Base-by-base conservation (phyloP, 2,888 invertebrate genomes). In the Parnassius smintheus region DNA sequence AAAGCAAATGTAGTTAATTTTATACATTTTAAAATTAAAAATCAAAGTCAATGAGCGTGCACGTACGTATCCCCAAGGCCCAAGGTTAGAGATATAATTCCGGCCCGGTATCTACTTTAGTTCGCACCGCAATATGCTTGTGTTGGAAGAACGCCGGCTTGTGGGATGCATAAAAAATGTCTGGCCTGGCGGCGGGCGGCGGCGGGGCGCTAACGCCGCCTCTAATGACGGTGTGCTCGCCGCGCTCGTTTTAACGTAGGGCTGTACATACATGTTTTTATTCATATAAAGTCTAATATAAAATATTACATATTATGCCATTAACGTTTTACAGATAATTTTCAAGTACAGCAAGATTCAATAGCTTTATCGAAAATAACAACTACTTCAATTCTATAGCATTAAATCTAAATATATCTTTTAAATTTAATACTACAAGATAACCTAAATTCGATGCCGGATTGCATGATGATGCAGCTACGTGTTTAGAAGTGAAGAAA, bases 161-260 rank as follows among this genome's bases (percentile, higher is more conserved):
- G 85, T 78, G 85, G 84, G 81, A 79, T 82, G 87, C 86, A 90
- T 91, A 90, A 91, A 91, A 91, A 91, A 89, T 88, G 89, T 90
- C 89, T 89, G 86, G 81, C 75, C 72, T 70, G 86, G 86, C 87
- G 85, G 84, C 82, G 81, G 85, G 84, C 82, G 81, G 75, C 77
- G 79, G 80, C 85, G 84, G 84, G 87, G 88, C 89, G 90, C 82
- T 85, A 86, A 85, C 88, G 87, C 87, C 82, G 80, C 75, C 83
- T 85, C 88, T 88, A 88, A 88, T 88, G 90, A 89, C 86, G 80
- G 76, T 74, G 77, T 71, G 72, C 80, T 79, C 78, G 75, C 77
- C 80, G 72, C 74, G 74, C 75, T 75, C 79, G 78, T 75, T 79
- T 75, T 65, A 58, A 57, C 25, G 9, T 77, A 88, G 88, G 88